A percentile compares a stretch with the other conserved stretches of the same genome.
phyloP scores from a whole-genome alignment of 2,888 invertebrate genomes.

The Subacronicta megacephala region DNA sequence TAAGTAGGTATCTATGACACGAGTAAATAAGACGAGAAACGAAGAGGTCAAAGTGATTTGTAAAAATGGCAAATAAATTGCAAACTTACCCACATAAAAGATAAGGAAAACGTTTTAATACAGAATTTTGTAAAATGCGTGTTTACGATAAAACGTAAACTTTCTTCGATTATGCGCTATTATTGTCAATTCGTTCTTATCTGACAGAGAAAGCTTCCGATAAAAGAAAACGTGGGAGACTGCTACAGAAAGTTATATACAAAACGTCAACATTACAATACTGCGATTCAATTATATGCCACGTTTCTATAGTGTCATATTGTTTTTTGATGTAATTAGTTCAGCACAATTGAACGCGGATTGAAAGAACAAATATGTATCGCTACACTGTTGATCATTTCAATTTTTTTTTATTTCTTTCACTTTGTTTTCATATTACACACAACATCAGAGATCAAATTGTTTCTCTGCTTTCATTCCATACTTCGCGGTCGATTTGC shows the following conservation, averaged over 20 bases:
- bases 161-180: slow-evolving; percentile 75
- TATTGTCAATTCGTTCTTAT: slow-evolving; percentile 80
- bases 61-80: slow-evolving; percentile 26
- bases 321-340: slow-evolving; percentile 71
- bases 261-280: slow-evolving; percentile 69
- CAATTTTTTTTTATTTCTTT: slow-evolving; percentile 25
- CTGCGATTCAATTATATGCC: slow-evolving; percentile 70
- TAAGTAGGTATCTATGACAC: background rate
- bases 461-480: slow-evolving; percentile 25
- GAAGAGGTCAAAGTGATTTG: background rate
- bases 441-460: slow-evolving; percentile 29
- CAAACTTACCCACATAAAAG: slow-evolving; percentile 27
- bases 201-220: slow-evolving; percentile 81
- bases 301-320: slow-evolving; percentile 75
- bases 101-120: slow-evolving; percentile 33
- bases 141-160: slow-evolving; percentile 58
- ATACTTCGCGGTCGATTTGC: slow-evolving; percentile 26
- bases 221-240: slow-evolving; percentile 87
- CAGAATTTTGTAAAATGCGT: slow-evolving; percentile 27
- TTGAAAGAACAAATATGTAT: slow-evolving; percentile 50
- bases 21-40: slow-evolving; percentile 1
- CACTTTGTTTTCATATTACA: slow-evolving; percentile 37
- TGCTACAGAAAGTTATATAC: slow-evolving; percentile 75
- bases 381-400: slow-evolving; percentile 36
- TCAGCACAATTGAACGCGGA: slow-evolving; percentile 59